Conservation (phyloP, 2,888 invertebrate genomes). For the Ophion obscuratus region DNA sequence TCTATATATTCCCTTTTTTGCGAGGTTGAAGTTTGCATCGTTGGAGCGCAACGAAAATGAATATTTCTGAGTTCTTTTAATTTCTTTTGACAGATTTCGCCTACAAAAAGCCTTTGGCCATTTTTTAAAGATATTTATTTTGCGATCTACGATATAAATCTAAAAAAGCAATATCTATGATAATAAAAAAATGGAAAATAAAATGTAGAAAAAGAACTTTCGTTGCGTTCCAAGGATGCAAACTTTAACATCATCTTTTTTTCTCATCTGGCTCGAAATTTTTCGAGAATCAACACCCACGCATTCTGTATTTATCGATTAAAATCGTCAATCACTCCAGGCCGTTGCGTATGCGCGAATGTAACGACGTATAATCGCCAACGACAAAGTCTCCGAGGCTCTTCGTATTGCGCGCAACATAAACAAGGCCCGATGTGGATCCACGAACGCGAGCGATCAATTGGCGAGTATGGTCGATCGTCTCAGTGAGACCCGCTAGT, state of each 20-base stretch:
- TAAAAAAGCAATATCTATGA: too few species aligned
- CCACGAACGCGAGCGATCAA: conserved; percentile 48
- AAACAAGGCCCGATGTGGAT: conserved; percentile 50
- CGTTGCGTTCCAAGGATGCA: too few species aligned
- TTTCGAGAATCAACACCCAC: neutral
- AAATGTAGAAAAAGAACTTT: too few species aligned
- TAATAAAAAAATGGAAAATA: too few species aligned
- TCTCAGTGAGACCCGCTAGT: conserved; percentile 6
- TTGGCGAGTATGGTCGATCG: conserved; percentile 53
- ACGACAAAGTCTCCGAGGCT: conserved; percentile 7
- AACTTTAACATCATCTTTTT: neutral
- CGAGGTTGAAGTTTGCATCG: too few species aligned
- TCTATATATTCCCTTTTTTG: too few species aligned
- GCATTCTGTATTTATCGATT: neutral
- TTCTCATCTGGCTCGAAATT: neutral
- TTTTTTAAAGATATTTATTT: too few species aligned
- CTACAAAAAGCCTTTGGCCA: too few species aligned
- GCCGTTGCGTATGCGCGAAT: neutral
- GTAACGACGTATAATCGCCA: conserved; percentile 2
- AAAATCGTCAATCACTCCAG: neutral
- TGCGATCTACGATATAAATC: too few species aligned
- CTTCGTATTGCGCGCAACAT: conserved; percentile 50
- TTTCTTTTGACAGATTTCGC: too few species aligned
- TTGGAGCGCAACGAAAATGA: too few species aligned
- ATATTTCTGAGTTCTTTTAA: too few species aligned